Base-by-base conservation (phyloP, 2,888 invertebrate genomes). In the Amblyjoppa proteus region DNA sequence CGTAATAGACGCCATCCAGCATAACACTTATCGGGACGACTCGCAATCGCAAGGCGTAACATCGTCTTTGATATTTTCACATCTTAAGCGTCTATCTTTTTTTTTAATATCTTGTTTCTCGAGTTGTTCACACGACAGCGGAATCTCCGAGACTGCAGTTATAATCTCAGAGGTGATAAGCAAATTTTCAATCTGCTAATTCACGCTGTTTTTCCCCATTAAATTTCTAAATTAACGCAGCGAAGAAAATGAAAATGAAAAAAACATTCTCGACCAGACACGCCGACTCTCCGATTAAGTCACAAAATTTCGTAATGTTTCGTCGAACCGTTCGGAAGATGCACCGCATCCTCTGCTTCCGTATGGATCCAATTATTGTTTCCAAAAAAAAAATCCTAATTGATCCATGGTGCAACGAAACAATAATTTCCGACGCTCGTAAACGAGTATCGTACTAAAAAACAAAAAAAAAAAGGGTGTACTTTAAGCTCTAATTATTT, bases 401-500 rank as follows among this genome's bases (percentile, higher is more conserved):
- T 28, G 31, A 5, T 64, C 11, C 34, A n/a, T 2, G 5, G 31
- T 34, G 61, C 34, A 64, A 64, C n/a, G 31, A 34, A 64, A 64
- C 61, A 34, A 64, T 64, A 16, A 31, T 64, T 11, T 34, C 16
- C 61, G 6, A 16, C n/a, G 5, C 69, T n/a, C 45, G n/a, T 53
- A 45, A 41, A 61, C 49, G 61, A 61, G 61, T 64, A 31, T 64
- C 31, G 31, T 34, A 16, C 34, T 34, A 31, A 64, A 64, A 64
- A 34, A 31, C 6, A 20, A 61, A 34, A 64, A 13, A 49, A 16
- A 16, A 16, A 34, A 61, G 6, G 41, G n/a, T 74, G n/a, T 71
- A 80, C 73, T 82, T 70, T 38, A 68, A 77, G 87, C 86, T 84
- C 64, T 90, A 90, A 90, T 90, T 90, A 88, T 58, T 38, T 56